Percentiles rank a stretch among this genome's conserved stretches.
Conservation (phyloP, 1,140 invertebrate genomes). For the Armadillidium nasatum region DNA sequence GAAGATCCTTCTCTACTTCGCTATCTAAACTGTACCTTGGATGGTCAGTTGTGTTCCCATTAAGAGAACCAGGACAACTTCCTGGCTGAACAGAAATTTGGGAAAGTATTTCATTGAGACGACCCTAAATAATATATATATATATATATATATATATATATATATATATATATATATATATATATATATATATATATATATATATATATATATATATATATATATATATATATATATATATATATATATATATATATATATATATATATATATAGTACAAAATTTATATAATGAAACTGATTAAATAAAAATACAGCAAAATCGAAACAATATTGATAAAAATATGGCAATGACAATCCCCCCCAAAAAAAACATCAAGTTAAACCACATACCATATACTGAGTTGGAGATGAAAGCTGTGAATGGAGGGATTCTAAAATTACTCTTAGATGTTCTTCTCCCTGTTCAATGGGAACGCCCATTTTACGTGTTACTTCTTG, state of each 20-base stretch:
- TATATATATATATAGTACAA: too few relatives aligned
- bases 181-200: background rate
- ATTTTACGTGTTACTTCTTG: constrained; percentile 81
- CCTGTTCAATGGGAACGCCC: constrained; percentile 75
- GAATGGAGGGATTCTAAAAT: constrained; percentile 77
- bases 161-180: constrained; percentile 5
- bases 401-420: constrained; percentile 81
- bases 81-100: constrained; percentile 69
- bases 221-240: background rate
- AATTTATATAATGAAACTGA: constrained; percentile 6
- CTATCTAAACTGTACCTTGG: constrained; percentile 12
- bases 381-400: constrained; percentile 69
- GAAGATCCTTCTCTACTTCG: constrained; percentile 10
- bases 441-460: constrained; percentile 79
- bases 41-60: background rate
- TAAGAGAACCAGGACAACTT: background rate
- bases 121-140: constrained; percentile 56
- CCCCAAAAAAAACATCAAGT: too few relatives aligned
- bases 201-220: constrained; percentile 13
- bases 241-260: too few relatives aligned
- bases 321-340: too few relatives aligned
- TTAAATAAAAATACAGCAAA: too few relatives aligned
- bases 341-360: too few relatives aligned
- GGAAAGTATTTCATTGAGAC: constrained; percentile 82
- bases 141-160: background rate